A percentile compares a stretch with the other conserved stretches of the same genome.
These are phyloP conservation scores for Tragelaphus scriptus DNA, from an alignment of 2,113 vertebrate genomes.

Conservation along the genomic window DNA sequence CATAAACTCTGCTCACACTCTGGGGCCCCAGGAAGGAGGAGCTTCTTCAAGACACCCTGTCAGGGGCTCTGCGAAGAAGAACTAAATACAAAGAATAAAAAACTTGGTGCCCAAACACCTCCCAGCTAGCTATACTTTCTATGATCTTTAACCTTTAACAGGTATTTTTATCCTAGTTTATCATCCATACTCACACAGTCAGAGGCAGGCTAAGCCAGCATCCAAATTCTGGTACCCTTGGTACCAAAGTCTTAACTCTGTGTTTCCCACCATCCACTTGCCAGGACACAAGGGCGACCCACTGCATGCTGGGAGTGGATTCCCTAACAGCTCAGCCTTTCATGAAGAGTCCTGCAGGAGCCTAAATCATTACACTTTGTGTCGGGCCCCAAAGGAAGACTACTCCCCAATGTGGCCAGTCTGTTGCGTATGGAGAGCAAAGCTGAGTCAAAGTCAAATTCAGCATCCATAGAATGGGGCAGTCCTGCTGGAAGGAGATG, in stretches of 20 bases:
- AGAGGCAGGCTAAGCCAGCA: background rate
- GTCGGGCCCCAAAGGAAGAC: background rate
- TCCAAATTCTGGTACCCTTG: background rate
- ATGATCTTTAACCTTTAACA: background rate
- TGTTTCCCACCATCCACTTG: background rate
- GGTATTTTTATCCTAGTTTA: background rate
- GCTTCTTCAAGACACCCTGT: background rate
- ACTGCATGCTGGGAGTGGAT: background rate
- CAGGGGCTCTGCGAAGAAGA: background rate
- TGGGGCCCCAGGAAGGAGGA: background rate
- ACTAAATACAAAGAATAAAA: background rate
- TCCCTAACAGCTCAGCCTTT: too few species aligned
- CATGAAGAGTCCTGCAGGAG: background rate
- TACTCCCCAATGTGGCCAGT: fast-evolving
- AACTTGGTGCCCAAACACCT: background rate
- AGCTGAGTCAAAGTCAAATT: background rate
- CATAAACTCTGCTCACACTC: background rate
- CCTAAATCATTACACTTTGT: background rate
- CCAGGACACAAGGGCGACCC: background rate
- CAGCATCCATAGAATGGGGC: background rate
- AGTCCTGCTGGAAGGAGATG: background rate
- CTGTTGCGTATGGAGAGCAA: background rate
- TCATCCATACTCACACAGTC: background rate
- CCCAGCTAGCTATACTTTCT: background rate
- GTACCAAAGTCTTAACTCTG: background rate